phyloP scores from a whole-genome alignment of 2,113 vertebrate species.

The Cyprinodon variegatus region DNA sequence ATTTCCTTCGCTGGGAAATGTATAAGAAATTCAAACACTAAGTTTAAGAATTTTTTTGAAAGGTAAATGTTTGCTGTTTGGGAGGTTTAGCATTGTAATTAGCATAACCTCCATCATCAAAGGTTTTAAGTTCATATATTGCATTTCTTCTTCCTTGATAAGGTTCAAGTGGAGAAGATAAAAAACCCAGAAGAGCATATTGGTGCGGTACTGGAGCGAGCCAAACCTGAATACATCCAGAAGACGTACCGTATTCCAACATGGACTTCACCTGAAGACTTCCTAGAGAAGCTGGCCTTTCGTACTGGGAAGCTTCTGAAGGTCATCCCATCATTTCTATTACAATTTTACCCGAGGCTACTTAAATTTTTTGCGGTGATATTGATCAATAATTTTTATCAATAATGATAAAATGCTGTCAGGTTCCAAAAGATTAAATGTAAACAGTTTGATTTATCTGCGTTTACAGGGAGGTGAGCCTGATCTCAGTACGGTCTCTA shows the following conservation, averaged over 20 bases:
- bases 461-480: constrained; percentile 90
- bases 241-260: constrained; percentile 93
- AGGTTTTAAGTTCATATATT: constrained; percentile 9
- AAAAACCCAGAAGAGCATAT: constrained; percentile 94
- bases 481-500: constrained; percentile 90
- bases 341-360: not conserved
- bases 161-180: constrained; percentile 99
- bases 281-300: constrained; percentile 93
- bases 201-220: constrained; percentile 88
- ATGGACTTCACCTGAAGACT: constrained; percentile 90
- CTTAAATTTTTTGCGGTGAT: not conserved
- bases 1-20: not conserved
- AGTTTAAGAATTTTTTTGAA: not conserved
- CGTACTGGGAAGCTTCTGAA: constrained; percentile 94
- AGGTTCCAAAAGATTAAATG: not conserved
- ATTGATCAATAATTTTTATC: not conserved
- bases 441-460: constrained; percentile 1
- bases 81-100: not conserved
- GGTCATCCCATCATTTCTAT: constrained; percentile 57
- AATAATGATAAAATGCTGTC: not conserved
- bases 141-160: constrained; percentile 5
- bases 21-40: not conserved
- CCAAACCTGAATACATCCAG: constrained; percentile 94
- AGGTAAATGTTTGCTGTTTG: not conserved
- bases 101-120: constrained; percentile 12